Conservation (phyloP, 2,888 invertebrate species). For the Morinoia aosen region DNA sequence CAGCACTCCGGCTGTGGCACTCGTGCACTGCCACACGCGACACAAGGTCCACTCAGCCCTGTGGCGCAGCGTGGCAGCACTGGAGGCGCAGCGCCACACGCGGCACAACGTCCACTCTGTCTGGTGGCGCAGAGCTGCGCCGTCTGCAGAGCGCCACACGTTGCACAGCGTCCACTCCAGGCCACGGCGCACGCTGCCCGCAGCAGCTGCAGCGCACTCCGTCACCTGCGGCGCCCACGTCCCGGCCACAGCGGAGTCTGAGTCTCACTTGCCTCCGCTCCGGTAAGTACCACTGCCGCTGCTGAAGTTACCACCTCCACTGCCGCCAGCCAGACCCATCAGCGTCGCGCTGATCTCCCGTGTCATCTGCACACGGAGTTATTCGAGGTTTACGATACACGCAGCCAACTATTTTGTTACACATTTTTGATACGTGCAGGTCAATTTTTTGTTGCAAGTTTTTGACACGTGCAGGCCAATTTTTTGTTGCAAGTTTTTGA, state of each 20-base stretch:
- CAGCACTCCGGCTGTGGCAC: not conserved
- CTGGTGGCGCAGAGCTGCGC: not conserved
- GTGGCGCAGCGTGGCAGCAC: not conserved
- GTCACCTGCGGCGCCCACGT: not conserved
- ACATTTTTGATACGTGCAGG: not conserved
- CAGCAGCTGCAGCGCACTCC: not conserved
- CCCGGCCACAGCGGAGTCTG: not conserved
- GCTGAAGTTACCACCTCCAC: not conserved
- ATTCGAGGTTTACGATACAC: not conserved
- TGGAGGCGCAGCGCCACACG: constrained; percentile 19
- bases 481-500: not conserved
- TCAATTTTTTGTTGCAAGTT: not conserved
- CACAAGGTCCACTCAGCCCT: constrained; percentile 28
- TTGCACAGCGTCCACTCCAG: not conserved
- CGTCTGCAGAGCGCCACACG: not conserved
- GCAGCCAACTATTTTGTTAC: not conserved
- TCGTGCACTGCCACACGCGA: constrained; percentile 46
- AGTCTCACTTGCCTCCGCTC: not conserved
- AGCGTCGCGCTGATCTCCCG: constrained; percentile 70
- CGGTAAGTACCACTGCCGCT: not conserved
- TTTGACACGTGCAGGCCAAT: not conserved
- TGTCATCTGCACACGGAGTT: not conserved
- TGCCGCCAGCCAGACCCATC: constrained; percentile 71
- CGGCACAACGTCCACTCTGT: constrained; percentile 19
- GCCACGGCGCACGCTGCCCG: not conserved